Conservation (phyloP, 2,888 invertebrate species). For the Trissolcus brochymenae region DNA sequence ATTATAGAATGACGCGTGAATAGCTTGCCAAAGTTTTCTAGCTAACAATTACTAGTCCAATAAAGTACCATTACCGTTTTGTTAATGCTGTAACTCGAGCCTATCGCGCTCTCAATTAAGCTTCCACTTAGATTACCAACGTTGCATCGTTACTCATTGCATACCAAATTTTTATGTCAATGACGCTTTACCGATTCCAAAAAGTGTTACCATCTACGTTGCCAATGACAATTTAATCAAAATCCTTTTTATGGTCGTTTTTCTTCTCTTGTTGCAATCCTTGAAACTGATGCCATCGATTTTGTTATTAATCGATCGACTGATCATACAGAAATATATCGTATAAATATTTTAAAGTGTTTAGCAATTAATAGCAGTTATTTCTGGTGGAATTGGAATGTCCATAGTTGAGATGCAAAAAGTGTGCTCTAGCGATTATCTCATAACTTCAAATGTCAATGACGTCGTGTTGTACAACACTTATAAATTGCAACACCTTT, state of each 20-base stretch:
- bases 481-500: constrained; percentile 4
- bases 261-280: neutral
- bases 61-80: constrained; percentile 24
- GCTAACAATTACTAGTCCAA: constrained; percentile 23
- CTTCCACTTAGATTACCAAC: constrained; percentile 20
- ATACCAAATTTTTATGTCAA: constrained; percentile 18
- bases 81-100: constrained; percentile 29
- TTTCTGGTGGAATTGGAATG: too few relatives aligned
- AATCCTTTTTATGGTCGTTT: neutral
- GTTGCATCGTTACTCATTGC: constrained; percentile 1
- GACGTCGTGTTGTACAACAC: neutral
- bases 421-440: neutral
- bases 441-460: constrained; percentile 1
- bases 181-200: constrained; percentile 5
- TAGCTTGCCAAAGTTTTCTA: constrained; percentile 34
- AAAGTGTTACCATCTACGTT: neutral
- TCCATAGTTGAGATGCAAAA: too few relatives aligned
- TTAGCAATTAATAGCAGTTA: too few relatives aligned
- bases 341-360: too few relatives aligned
- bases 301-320: too few relatives aligned
- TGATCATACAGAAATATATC: too few relatives aligned
- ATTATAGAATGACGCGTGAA: constrained; percentile 36
- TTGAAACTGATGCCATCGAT: too few relatives aligned
- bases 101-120: constrained; percentile 38
- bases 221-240: too few relatives aligned